Evolutionary conservation across 2,888 invertebrate genomes (phyloP).

Genomic region (Lycocerus yunnanus): DNA sequence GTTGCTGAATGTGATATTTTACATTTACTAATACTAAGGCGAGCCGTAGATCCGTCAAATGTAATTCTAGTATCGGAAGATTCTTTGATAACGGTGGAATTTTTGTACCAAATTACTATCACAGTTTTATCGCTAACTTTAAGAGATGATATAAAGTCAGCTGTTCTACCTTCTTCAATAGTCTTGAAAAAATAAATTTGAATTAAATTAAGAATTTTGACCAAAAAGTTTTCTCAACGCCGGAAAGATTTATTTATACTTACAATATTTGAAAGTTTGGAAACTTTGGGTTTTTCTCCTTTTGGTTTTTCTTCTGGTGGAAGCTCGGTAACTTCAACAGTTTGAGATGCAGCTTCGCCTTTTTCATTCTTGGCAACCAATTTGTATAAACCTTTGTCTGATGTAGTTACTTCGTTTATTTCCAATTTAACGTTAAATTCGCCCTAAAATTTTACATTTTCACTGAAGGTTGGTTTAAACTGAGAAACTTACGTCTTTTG

Average conservation of each 20-base stretch:
- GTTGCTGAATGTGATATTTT: constrained; percentile 76
- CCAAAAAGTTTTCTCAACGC: not conserved
- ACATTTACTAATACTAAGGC: constrained; percentile 76
- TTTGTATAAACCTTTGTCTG: constrained; percentile 88
- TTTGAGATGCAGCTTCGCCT: constrained; percentile 88
- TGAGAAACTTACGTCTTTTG: constrained; percentile 68
- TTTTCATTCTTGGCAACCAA: constrained; percentile 91
- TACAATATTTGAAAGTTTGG: constrained; percentile 76
- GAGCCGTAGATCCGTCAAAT: constrained; percentile 83
- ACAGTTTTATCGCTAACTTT: constrained; percentile 78
- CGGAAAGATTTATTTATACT: constrained; percentile 47
- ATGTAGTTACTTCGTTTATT: constrained; percentile 79
- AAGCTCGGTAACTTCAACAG: constrained; percentile 84
- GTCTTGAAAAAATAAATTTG: constrained; percentile 55
- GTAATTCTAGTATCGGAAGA: constrained; percentile 77
- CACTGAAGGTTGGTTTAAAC: not conserved
- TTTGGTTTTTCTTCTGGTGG: constrained; percentile 76
- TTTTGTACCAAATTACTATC: constrained; percentile 86
- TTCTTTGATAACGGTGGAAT: constrained; percentile 74
- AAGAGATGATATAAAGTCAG: constrained; percentile 77
- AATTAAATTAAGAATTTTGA: not conserved
- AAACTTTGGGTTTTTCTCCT: constrained; percentile 80
- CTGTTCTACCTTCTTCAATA: constrained; percentile 73
- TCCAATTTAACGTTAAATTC: constrained; percentile 90
- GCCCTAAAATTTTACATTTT: constrained; percentile 61